Percentiles rank a stretch among this genome's conserved stretches.
Conservation (phyloP, 2,113 vertebrate species). For the Carassius auratus region DNA sequence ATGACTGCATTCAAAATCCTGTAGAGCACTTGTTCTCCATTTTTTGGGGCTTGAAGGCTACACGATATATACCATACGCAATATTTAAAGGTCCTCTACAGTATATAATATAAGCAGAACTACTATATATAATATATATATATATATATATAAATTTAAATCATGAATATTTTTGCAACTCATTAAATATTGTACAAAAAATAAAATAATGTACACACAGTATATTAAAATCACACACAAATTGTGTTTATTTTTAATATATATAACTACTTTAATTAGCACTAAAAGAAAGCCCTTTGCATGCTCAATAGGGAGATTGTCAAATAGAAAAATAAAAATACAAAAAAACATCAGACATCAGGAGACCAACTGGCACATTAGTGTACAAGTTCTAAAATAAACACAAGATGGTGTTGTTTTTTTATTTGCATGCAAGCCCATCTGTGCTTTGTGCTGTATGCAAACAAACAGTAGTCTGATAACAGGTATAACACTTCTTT, state of each 20-base stretch:
- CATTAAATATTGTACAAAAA: background rate
- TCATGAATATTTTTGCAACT: background rate
- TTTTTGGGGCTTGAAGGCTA: too few relatives aligned
- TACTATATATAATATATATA: too few relatives aligned
- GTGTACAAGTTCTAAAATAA: background rate
- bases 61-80: too few relatives aligned
- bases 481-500: background rate
- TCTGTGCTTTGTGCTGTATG: background rate
- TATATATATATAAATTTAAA: background rate
- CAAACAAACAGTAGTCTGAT: background rate
- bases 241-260: background rate
- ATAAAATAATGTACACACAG: too few relatives aligned
- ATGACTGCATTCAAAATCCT: too few relatives aligned
- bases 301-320: background rate
- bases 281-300: background rate
- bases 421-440: background rate
- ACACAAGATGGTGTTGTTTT: background rate
- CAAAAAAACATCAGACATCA: background rate
- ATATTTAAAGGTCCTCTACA: too few relatives aligned
- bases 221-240: background rate
- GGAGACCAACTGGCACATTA: background rate
- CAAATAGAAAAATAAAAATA: background rate
- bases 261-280: background rate
- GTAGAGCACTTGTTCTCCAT: too few relatives aligned
- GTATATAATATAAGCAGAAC: too few relatives aligned